Evolutionary conservation across 2,888 invertebrate genomes (phyloP), one percentile per base, ranked within the genome.

Genomic region (Dendrolimus pini): DNA sequence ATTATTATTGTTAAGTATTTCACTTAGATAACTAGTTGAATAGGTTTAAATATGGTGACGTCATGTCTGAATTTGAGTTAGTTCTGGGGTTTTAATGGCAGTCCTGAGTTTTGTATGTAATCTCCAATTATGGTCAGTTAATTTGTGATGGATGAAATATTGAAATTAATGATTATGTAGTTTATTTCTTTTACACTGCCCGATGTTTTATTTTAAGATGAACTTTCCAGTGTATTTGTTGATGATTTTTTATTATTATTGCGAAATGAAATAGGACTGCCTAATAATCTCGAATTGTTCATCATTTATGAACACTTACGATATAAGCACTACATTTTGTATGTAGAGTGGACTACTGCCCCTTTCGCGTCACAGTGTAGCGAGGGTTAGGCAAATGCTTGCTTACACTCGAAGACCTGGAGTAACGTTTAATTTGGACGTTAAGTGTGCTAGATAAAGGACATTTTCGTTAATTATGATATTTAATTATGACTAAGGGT

Each of bases 61-160:
- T 79, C 85, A 81, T 84, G 80, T 79, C 83, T 89, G 89, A 89
- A 85, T 89, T 89, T 85, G 85, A 86, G 89, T 90, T 89, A 86
- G 89, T 86, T 88, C 85, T 74, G 75, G 81, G 80, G 76, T 77
- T 77, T 61, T 62, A 67, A 64, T 62, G 82, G 87, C 88, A 85
- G 88, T 85, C 80, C 61, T 59, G 61, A 62, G 56, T 58, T 58
- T 14, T 41, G 54, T 59, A 57, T 52, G 14, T 54, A 54, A 54
- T 54, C n/a, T 54, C 9, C 9, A 13, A 54, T 54, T 2, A 13
- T 13, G 18, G 54, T n/a, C n/a, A 54, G 13, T 54, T 13, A 14
- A n/a, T 10, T 52, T 52, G 52, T 47, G 13, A 54, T 56, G 30
- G 2, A 54, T 56, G 30, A 1, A 47, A 54, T 54, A 58, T 59